Percentiles rank a stretch among this genome's conserved stretches.
Evolutionary conservation across 1,140 invertebrate genomes (phyloP).

Genomic region (Drosophila teissieri): DNA sequence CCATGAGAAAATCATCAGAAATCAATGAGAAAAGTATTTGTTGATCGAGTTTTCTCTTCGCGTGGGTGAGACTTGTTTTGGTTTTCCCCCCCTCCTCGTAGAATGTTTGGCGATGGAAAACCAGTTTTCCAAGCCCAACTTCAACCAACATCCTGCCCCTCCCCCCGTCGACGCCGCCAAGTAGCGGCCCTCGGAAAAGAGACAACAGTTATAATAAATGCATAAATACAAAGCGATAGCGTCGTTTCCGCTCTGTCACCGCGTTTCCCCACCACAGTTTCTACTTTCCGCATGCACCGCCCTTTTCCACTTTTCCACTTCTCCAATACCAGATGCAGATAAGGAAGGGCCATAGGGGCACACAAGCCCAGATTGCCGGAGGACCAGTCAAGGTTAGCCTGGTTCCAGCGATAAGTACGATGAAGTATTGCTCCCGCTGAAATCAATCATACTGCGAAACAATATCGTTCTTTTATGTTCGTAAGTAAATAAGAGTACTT

Average conservation of each 20-base stretch:
- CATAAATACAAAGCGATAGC: slow-evolving; percentile 36
- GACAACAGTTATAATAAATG: slow-evolving; percentile 42
- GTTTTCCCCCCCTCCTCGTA: neutral
- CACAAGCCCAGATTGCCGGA: slow-evolving; percentile 9
- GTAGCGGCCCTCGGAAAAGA: neutral
- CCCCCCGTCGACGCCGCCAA: neutral
- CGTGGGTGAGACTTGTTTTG: slow-evolving; percentile 19
- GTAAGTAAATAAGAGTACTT: too few relatives aligned
- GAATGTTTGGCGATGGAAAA: slow-evolving; percentile 18
- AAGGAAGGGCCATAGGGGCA: slow-evolving; percentile 18
- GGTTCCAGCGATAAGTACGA: neutral
- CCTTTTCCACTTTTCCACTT: neutral
- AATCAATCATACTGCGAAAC: too few relatives aligned
- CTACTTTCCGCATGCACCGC: neutral
- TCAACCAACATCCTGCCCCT: slow-evolving; percentile 23
- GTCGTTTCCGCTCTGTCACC: slow-evolving; percentile 38
- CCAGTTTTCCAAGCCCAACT: slow-evolving; percentile 21
- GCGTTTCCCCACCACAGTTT: slow-evolving; percentile 15
- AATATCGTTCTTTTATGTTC: neutral
- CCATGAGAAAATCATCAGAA: neutral
- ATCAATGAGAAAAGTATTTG: neutral
- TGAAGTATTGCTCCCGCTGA: too few relatives aligned
- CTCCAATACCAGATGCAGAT: slow-evolving; percentile 1
- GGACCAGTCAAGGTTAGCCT: slow-evolving; percentile 17
- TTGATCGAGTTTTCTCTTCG: slow-evolving; percentile 25